Base-by-base conservation (phyloP, 2,888 invertebrate species). In the Oscheius sp. region DNA sequence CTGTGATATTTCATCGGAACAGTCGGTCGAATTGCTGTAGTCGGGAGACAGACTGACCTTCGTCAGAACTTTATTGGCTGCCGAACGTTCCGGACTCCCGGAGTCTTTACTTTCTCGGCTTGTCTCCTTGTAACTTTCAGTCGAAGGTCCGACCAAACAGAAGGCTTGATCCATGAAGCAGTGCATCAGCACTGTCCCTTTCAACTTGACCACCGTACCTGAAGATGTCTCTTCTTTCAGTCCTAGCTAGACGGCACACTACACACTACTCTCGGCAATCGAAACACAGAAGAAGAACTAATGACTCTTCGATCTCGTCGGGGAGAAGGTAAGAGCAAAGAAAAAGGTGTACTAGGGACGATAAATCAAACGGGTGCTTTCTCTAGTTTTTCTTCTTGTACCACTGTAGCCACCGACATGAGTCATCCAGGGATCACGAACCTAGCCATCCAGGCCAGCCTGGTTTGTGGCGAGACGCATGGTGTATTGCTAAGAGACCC, bases 81-180 rank as follows among this genome's bases (percentile, higher is more conserved):
- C 51, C 29, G 74, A 74, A 59, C 76, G 72, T 33, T 87, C 87
- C 5, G 83, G 78, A 75, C 83, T 87, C 7, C 80, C 73, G 5
- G 80, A 74, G 7, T 83, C 82, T 21, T 78, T 79, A 42, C 76
- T 73, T 32, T 95, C 95, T 73, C 83, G 83, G 37, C 62, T 79
- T 32, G 77, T 77, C 89, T 96, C 96, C 90, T 93, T 94, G 96
- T 96, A 98, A 86, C 94, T 93, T 91, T 96, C 96, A 89, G 93
- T 94, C 58, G 94, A 93, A 89, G 94, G 94, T 77, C 95, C 94
- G 89, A 97, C 94, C 85, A 97, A 92, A 89, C 94, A 93, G 89
- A 97, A 97, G 89, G 94, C 94, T 90, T 94, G 94, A 92, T 99
- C 97, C 90, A 99, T 92, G 92, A 99, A 98, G 82, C 95, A 94